A percentile compares a stretch with the other conserved stretches of the same genome.
Evolutionary conservation across 2,797 vertebrate genomes (phyloP).

Genomic region (Miopithecus talapoin): DNA sequence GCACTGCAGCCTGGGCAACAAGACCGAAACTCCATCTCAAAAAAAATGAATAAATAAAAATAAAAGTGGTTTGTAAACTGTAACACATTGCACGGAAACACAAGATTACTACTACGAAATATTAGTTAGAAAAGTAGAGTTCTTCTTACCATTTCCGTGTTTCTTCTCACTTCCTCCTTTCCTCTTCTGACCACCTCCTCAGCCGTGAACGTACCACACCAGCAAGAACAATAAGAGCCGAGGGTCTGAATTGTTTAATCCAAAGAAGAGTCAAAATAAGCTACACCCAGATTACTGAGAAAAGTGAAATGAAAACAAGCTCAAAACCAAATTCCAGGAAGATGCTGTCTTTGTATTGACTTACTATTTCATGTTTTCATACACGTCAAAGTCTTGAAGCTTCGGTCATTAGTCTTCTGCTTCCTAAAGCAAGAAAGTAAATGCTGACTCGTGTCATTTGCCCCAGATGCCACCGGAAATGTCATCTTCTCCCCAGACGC

Average conservation of each 20-base stretch:
- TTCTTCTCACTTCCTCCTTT: background rate
- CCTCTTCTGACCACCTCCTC: background rate
- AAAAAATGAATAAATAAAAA: too few relatives aligned
- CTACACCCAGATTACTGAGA: background rate
- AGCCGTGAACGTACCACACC: background rate
- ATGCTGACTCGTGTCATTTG: constrained; percentile 35
- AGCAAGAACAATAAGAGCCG: background rate
- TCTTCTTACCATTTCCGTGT: background rate
- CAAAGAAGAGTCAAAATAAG: background rate
- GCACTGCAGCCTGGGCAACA: too few relatives aligned
- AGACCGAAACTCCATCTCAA: too few relatives aligned
- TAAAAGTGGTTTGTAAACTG: background rate
- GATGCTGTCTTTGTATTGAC: background rate
- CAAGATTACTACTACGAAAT: background rate
- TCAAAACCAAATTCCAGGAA: background rate
- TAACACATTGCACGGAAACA: background rate
- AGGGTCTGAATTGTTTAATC: background rate
- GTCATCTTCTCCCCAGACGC: constrained; percentile 1
- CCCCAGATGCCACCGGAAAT: constrained; percentile 61
- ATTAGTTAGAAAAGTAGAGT: background rate
- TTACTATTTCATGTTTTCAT: background rate
- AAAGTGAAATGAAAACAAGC: constrained; percentile 16
- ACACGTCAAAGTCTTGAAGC: background rate
- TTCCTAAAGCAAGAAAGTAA: constrained; percentile 41
- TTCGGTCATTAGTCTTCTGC: background rate